Base-by-base conservation (phyloP, 2,113 vertebrate genomes). In the Paracanthobrama guichenoti region DNA sequence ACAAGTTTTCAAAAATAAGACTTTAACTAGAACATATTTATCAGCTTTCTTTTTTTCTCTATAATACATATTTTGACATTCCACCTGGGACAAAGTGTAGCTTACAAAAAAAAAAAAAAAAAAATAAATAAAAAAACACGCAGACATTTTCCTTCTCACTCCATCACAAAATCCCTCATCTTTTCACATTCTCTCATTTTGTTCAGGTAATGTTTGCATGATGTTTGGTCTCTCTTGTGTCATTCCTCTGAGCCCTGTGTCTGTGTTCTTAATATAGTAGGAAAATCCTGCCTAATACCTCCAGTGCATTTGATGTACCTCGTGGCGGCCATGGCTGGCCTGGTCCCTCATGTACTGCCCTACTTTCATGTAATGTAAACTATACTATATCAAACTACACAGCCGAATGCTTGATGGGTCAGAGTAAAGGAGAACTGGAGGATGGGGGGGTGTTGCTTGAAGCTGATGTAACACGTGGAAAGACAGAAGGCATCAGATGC, bases 61-160 rank as follows among this genome's bases (percentile, higher is more conserved):
- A 74, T 81, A 48, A 69, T 87, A 79, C 46, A 44, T 84, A 69
- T 66, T 82, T 84, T 88, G 55, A 75, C 57, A 86, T 86, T 88
- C 78, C 82, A 22, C 26, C 18, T 12, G 9, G 31, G 35, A 79
- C 73, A 86, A 85, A 85, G 82, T 83, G 60, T 50, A 75, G 26
- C 73, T 86, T 73, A 88, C 74, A 67, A 86, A 88, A n/a, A n/a
- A n/a, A n/a, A n/a, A n/a, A n/a, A n/a, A n/a, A n/a, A n/a, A n/a
- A n/a, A n/a, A n/a, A n/a, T n/a, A n/a, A n/a, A n/a, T n/a, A n/a
- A n/a, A n/a, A n/a, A 88, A 69, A 42, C 79, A 86, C 67, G 85
- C 62, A 74, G 18, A 46, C 53, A 66, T 86, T 74, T 48, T 62
- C 20, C 16, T 10, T 35, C 46, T 79, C 48, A 59, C 67, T 44